Percentiles rank a stretch among this genome's conserved stretches.
Conservation (phyloP, 2,888 invertebrate genomes). For the Tetropium fuscum region DNA sequence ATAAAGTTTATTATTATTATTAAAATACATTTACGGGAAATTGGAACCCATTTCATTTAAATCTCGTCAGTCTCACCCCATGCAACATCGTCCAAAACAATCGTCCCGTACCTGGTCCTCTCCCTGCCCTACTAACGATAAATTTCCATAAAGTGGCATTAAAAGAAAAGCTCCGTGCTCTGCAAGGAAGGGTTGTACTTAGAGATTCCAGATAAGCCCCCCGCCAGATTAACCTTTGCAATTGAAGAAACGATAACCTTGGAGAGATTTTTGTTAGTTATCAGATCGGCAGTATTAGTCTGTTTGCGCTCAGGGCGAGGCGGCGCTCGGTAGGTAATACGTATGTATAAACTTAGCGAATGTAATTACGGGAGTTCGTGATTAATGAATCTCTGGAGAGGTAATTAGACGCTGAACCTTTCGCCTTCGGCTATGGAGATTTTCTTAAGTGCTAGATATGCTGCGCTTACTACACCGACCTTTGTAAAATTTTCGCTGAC, state of each 20-base stretch:
- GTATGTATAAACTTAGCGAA: slow-evolving; percentile 65
- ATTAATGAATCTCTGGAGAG: slow-evolving; percentile 67
- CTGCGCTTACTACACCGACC: too few relatives aligned
- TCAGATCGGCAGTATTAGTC: slow-evolving; percentile 60
- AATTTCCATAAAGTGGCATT: slow-evolving; percentile 1
- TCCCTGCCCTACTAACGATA: too few relatives aligned
- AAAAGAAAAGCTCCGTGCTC: not conserved
- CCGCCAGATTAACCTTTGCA: slow-evolving; percentile 26
- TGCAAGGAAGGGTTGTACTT: slow-evolving; percentile 21
- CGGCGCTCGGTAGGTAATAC: slow-evolving; percentile 55
- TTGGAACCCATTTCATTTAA: too few relatives aligned
- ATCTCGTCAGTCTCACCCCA: too few relatives aligned
- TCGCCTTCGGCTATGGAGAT: slow-evolving; percentile 61
- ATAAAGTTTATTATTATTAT: too few relatives aligned
- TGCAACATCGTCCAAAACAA: too few relatives aligned
- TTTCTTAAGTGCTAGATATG: slow-evolving; percentile 32
- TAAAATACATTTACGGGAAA: too few relatives aligned
- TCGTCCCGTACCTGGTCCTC: too few relatives aligned
- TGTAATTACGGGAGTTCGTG: slow-evolving; percentile 66
- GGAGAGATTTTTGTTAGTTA: slow-evolving; percentile 55
- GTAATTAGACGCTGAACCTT: slow-evolving; percentile 66
- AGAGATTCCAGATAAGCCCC: slow-evolving; percentile 26
- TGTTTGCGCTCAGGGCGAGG: slow-evolving; percentile 47
- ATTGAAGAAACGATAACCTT: slow-evolving; percentile 56
- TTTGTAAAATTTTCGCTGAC: slow-evolving; percentile 1